A percentile compares a stretch with the other conserved stretches of the same genome.
Evolutionary conservation across 1,140 invertebrate genomes (phyloP).

Genomic region (Ips nitidus): DNA sequence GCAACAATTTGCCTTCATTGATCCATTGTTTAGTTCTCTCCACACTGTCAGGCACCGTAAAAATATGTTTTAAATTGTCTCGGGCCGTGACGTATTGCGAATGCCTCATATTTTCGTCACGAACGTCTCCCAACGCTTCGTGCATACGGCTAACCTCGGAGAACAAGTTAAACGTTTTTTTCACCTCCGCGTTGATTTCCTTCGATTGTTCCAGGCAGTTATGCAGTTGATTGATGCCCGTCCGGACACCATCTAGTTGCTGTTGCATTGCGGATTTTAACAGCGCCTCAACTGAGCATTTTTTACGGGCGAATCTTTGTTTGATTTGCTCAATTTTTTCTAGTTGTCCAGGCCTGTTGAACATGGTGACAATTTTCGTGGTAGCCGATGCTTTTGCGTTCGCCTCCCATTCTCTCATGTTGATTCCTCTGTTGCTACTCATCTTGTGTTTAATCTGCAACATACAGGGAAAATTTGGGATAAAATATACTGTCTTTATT

Average conservation of each 20-base stretch:
- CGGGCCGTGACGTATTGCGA: slow-evolving; percentile 96
- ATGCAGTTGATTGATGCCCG: slow-evolving; percentile 89
- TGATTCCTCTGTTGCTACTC: slow-evolving; percentile 29
- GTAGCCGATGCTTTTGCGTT: slow-evolving; percentile 82
- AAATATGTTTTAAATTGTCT: slow-evolving; percentile 98
- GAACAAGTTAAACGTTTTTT: slow-evolving; percentile 66
- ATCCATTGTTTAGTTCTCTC: slow-evolving; percentile 93
- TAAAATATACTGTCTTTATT: no score
- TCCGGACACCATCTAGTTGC: slow-evolving; percentile 93
- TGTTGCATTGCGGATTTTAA: slow-evolving; percentile 98
- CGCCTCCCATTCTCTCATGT: slow-evolving; percentile 78
- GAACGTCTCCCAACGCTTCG: slow-evolving; percentile 77
- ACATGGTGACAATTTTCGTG: slow-evolving; percentile 90
- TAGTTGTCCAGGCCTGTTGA: slow-evolving; percentile 92
- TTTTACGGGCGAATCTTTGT: slow-evolving; percentile 74
- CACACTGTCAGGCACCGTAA: slow-evolving; percentile 95
- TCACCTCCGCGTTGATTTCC: slow-evolving; percentile 65
- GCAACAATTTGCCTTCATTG: slow-evolving; percentile 90
- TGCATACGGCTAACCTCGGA: slow-evolving; percentile 69
- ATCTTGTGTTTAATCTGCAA: no score
- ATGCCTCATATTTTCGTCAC: slow-evolving; percentile 91
- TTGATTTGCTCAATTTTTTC: slow-evolving; percentile 94
- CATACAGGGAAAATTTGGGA: no score
- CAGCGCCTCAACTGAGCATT: slow-evolving; percentile 95
- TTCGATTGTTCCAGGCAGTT: slow-evolving; percentile 83